A percentile compares a stretch with the other conserved stretches of the same genome.
Evolutionary conservation across 2,113 vertebrate species (phyloP).

Genomic region (Daboia siamensis): DNA sequence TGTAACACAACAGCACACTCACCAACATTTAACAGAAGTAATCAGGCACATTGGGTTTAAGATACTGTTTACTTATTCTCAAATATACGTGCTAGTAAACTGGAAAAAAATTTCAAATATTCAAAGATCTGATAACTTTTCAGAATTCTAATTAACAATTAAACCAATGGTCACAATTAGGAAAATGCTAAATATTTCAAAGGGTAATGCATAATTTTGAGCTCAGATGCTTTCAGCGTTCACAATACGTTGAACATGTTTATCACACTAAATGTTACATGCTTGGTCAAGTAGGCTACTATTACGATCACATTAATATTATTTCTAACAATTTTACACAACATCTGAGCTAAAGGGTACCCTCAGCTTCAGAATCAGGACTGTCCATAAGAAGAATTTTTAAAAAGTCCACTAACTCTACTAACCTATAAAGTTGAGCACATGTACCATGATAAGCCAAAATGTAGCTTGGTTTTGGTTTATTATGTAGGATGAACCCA

Average conservation of each 20-base stretch:
- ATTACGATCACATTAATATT: background rate
- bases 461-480: background rate
- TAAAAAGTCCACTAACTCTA: background rate
- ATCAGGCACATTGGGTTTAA: background rate
- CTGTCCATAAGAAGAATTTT: background rate
- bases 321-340: background rate
- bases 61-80: too few relatives aligned
- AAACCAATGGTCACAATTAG: background rate
- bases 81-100: background rate
- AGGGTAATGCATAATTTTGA: too few relatives aligned
- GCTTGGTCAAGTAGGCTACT: background rate
- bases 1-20: background rate
- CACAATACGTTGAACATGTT: background rate
- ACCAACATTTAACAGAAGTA: background rate
- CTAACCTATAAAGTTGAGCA: background rate
- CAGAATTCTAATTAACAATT: background rate
- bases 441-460: background rate
- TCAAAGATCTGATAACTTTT: background rate
- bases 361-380: background rate
- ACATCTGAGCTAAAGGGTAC: background rate
- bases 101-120: background rate
- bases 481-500: background rate
- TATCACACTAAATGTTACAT: background rate
- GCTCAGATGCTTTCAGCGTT: background rate
- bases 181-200: background rate